Conservation (phyloP, 1,140 invertebrate species). For the Ruditapes philippinarum region DNA sequence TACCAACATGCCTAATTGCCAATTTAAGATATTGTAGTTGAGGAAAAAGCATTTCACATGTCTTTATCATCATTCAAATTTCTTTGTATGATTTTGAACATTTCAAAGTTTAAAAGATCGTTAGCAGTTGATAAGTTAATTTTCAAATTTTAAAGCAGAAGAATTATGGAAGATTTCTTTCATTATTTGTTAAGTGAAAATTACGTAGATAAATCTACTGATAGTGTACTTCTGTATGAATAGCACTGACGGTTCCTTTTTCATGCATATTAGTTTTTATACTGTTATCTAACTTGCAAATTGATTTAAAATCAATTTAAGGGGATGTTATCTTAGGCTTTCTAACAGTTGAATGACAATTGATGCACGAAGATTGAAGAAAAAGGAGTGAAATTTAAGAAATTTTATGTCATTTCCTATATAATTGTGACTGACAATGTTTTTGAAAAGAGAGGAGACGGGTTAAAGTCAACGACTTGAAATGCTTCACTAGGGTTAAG, state of each 20-base stretch:
- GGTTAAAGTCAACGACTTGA: not conserved
- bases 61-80: too few species aligned
- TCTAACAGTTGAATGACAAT: not conserved
- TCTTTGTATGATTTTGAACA: not conserved
- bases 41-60: too few species aligned
- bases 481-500: not conserved
- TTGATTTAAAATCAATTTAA: slow-evolving; percentile 29
- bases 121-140: not conserved
- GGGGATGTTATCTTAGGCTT: not conserved
- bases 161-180: not conserved
- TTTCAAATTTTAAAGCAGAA: not conserved
- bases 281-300: slow-evolving; percentile 24
- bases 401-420: not conserved
- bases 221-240: not conserved
- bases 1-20: not conserved
- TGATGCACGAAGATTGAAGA: not conserved
- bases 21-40: too few species aligned
- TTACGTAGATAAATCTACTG: slow-evolving; percentile 12
- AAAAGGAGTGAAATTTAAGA: not conserved
- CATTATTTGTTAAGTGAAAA: slow-evolving; percentile 7
- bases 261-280: not conserved
- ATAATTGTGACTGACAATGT: not conserved
- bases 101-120: too few species aligned
- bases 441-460: not conserved
- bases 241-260: not conserved